Conservation (phyloP, 2,797 vertebrate species). For the Triplophysa bombifrons region DNA sequence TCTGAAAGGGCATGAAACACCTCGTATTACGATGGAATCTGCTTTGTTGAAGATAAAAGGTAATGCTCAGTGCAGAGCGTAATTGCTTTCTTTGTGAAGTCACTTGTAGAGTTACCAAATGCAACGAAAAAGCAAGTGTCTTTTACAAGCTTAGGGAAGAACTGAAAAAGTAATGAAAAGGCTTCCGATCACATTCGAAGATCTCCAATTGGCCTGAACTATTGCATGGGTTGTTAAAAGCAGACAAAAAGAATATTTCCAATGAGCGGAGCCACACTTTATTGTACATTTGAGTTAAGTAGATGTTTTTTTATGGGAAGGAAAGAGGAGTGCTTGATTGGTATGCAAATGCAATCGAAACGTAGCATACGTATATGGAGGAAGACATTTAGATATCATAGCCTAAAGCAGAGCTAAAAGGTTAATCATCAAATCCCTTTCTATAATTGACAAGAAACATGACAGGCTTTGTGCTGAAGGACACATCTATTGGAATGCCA, state of each 20-base stretch:
- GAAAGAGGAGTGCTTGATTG: slow-evolving; percentile 3
- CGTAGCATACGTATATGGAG: neutral
- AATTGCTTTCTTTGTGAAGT: slow-evolving; percentile 59
- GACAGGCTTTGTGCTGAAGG: slow-evolving; percentile 30
- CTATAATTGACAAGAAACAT: slow-evolving; percentile 41
- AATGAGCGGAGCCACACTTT: slow-evolving; percentile 5
- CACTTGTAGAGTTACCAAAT: slow-evolving; percentile 42
- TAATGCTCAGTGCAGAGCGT: slow-evolving; percentile 44
- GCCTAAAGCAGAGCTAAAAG: slow-evolving; percentile 37
- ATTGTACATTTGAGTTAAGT: neutral
- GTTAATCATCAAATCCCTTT: slow-evolving; percentile 40
- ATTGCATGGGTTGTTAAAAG: slow-evolving; percentile 11
- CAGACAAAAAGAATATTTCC: neutral
- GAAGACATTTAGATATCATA: slow-evolving; percentile 38
- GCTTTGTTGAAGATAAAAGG: slow-evolving; percentile 52
- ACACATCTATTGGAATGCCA: slow-evolving; percentile 35
- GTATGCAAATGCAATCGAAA: slow-evolving; percentile 32
- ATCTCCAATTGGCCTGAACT: slow-evolving; percentile 31
- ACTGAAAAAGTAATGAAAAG: slow-evolving; percentile 38
- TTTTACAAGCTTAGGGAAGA: slow-evolving; percentile 20
- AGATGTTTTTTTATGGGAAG: neutral
- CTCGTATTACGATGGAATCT: slow-evolving; percentile 53
- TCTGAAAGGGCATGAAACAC: slow-evolving; percentile 49
- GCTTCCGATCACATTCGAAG: slow-evolving; percentile 20
- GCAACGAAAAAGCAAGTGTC: slow-evolving; percentile 31